Base-by-base conservation (phyloP, 1,140 invertebrate genomes). In the Heliothis virescens region DNA sequence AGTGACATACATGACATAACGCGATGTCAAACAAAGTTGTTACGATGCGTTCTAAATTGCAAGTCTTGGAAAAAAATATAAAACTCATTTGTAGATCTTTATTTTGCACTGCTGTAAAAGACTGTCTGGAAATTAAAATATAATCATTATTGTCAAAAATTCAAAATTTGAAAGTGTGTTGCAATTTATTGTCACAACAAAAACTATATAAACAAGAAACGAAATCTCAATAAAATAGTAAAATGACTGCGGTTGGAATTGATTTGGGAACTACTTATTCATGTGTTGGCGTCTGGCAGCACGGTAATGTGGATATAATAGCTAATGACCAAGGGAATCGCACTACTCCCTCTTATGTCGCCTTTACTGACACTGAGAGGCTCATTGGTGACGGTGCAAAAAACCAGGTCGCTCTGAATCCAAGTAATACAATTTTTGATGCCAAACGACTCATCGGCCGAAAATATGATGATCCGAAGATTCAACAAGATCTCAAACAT, bases 311-410 rank as follows among this genome's bases (percentile, higher is more conserved):
- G 13, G 98, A 99, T 90, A 98, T 99, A 83, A 98, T 99, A 85
- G 98, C 98, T 83, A 99, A 99, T 88, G 98, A 99, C 87, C 98
- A 98, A 95, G 98, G 98, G 9, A 99, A 99, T 94, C 94, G 98
- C 60, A 99, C 98, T 34, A 99, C 98, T 34, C 98, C 98, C 1
- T 97, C 97, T 75, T 99, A 98, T 94, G 98, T 99, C 53, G 98
- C 98, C 1, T 97, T 98, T 92, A 98, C 97, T 1, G 97, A 98
- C 80, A 97, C 96, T 0, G 98, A 98, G 89, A 92, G 97, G 2
- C 94, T 98, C 11, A 97, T 98, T 74, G 97, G 97, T 41, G 97
- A 97, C 87, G 96, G 94, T 3, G 96, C 96, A 2, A 96, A 97
- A 86, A 97, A 95, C 80, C 95, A 97, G 86, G 97, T 97, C 5